These are phyloP conservation scores for Muscicapa adusta DNA, from an alignment of 2,113 vertebrate genomes.

Conservation along the genomic window DNA sequence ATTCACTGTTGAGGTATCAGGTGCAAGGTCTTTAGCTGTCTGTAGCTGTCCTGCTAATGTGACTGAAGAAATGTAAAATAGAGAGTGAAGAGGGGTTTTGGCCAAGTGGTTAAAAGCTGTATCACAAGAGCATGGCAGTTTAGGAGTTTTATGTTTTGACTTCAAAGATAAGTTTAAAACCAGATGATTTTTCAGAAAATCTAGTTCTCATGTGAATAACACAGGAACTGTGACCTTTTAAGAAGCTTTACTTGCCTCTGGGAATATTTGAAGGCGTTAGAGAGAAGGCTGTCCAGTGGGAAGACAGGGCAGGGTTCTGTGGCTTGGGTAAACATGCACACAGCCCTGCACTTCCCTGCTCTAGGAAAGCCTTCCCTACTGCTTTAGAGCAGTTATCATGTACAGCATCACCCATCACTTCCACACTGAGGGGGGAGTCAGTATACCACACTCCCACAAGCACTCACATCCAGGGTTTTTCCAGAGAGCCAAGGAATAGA, in stretches of 20 bases:
- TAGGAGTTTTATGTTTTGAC: not conserved
- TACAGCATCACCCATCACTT: not conserved
- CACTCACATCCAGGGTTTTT: not conserved
- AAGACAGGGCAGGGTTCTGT: not conserved
- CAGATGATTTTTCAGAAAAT: not conserved
- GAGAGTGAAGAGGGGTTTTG: not conserved
- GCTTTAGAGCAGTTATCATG: not conserved
- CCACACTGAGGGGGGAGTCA: fast-evolving
- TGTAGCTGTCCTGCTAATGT: not conserved
- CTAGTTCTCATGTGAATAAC: not conserved
- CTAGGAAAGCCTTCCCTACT: not conserved
- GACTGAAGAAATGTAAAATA: not conserved
- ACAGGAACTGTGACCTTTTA: not conserved
- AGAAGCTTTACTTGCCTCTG: not conserved
- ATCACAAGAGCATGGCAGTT: not conserved
- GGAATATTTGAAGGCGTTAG: not conserved
- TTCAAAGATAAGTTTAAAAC: conserved; percentile 24
- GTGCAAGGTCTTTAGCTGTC: not conserved
- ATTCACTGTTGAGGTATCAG: not conserved
- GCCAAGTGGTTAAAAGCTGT: not conserved
- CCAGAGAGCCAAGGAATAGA: not conserved
- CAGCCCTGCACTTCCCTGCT: not conserved
- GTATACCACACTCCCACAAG: fast-evolving
- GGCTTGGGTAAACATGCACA: not conserved
- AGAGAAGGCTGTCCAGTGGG: not conserved